Conservation (phyloP, 2,797 vertebrate genomes). For the Cyprinodon diabolis region DNA sequence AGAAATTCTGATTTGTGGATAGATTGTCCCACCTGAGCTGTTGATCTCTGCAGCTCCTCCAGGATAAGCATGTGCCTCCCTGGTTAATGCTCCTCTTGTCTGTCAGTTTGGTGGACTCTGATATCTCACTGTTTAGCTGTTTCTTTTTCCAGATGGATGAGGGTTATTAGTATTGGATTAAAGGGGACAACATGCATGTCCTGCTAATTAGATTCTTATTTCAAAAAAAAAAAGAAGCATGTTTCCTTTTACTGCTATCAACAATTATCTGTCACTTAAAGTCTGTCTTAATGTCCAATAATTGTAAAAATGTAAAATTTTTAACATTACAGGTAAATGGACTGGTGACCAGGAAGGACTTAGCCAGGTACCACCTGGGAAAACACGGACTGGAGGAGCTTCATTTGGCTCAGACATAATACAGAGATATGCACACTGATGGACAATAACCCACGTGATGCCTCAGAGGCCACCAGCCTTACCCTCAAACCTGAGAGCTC, state of each 20-base stretch:
- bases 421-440: constrained; percentile 10
- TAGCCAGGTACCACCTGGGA: constrained; percentile 94
- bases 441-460: constrained; percentile 55
- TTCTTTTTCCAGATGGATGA: too few relatives aligned
- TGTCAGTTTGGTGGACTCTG: too few relatives aligned
- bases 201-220: background rate
- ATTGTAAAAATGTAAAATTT: background rate
- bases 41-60: too few relatives aligned
- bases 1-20: too few relatives aligned
- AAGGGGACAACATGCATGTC: background rate
- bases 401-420: constrained; percentile 92
- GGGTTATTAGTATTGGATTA: too few relatives aligned
- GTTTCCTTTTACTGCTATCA: background rate
- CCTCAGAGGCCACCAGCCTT: constrained; percentile 44
- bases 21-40: too few relatives aligned
- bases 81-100: too few relatives aligned
- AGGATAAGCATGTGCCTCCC: too few relatives aligned
- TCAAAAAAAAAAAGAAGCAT: background rate
- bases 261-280: background rate
- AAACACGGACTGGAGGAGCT: constrained; percentile 96
- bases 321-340: constrained; percentile 86
- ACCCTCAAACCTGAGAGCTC: constrained; percentile 12
- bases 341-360: constrained; percentile 95
- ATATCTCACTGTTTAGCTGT: too few relatives aligned
- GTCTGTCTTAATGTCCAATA: background rate